Evolutionary conservation across 2,797 vertebrate genomes (phyloP), one percentile per base, ranked within the genome.

Genomic region (Chelon labrosus): DNA sequence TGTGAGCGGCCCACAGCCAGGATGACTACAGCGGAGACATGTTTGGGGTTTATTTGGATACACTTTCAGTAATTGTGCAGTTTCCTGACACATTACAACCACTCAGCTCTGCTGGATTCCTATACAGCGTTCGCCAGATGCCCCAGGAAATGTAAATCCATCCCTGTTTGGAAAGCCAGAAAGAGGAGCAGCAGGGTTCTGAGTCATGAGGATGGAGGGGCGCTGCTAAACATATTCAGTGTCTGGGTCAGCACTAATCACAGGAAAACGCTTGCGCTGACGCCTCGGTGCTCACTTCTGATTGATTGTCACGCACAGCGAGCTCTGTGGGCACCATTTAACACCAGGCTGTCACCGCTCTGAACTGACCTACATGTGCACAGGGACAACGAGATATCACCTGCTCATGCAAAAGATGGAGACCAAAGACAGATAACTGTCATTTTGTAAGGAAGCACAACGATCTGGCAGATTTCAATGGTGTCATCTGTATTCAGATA

Each of bases 161-260:
- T 44, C 22, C 47, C 7, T 51, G 6, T 68, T 79, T 61, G 31
- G 47, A 58, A 52, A 39, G 41, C 13, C 58, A 20, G 38, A 52
- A 47, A 65, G 62, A 72, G 42, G 9, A 70, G 49, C 58, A 59
- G 65, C 59, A 31, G 67, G 37, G 19, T 31, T 52, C 10, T 61
- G 79, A 82, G 60, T 72, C 59, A 57, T 44, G 65, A 70, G 27
- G 5, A 44, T 16, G 8, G 31, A 31, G 72, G 50, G 27, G 47
- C 16, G 25, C 17, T 7, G 16, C 52, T 63, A 11, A 77, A 58
- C 39, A 67, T 61, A 22, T 47, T 66, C 64, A 61, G 50, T 37
- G 57, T 64, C 64, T 46, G 17, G 68, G 65, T 73, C 58, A 65
- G 46, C n/a, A 27, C 46, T 54, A 51, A 59, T 41, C 55, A 62